Conservation (phyloP, 2,888 invertebrate species). For the Campopleginae sp. region DNA sequence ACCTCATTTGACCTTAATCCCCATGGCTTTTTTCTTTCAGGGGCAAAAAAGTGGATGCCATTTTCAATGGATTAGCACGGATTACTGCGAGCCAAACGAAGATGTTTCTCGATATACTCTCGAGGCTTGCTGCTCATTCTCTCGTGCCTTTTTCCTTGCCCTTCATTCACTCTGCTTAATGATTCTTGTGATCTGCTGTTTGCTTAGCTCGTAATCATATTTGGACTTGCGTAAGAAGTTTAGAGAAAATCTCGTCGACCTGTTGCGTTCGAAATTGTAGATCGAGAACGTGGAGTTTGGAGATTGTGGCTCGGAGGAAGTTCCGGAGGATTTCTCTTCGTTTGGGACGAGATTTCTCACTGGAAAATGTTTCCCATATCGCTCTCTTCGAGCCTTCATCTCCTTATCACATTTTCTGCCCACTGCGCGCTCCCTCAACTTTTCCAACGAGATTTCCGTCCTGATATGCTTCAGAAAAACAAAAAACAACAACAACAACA, state of each 20-base stretch:
- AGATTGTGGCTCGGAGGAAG: neutral
- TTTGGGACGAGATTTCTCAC: too few relatives aligned
- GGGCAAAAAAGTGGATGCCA: slow-evolving; percentile 37
- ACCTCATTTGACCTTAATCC: slow-evolving; percentile 56
- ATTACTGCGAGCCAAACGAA: slow-evolving; percentile 41
- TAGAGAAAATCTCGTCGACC: neutral
- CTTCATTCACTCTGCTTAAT: slow-evolving; percentile 46
- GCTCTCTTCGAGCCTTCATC: neutral
- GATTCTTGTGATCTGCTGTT: slow-evolving; percentile 45
- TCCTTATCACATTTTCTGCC: neutral
- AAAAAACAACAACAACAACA: too few relatives aligned
- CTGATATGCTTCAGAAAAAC: slow-evolving; percentile 45
- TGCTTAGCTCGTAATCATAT: slow-evolving; percentile 26
- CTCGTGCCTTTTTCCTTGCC: neutral
- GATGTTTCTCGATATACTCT: slow-evolving; percentile 27
- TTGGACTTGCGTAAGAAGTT: neutral
- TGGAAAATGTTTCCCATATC: neutral
- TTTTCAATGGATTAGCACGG: slow-evolving; percentile 54
- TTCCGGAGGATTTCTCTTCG: too few relatives aligned
- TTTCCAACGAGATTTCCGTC: slow-evolving; percentile 61
- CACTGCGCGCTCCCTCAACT: slow-evolving; percentile 13
- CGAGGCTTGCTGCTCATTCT: neutral
- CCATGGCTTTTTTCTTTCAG: slow-evolving; percentile 42
- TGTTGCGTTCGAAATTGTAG: neutral
- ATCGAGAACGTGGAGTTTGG: neutral